phyloP scores from a whole-genome alignment of 2,797 vertebrate genomes.

The Xenops minutus region DNA sequence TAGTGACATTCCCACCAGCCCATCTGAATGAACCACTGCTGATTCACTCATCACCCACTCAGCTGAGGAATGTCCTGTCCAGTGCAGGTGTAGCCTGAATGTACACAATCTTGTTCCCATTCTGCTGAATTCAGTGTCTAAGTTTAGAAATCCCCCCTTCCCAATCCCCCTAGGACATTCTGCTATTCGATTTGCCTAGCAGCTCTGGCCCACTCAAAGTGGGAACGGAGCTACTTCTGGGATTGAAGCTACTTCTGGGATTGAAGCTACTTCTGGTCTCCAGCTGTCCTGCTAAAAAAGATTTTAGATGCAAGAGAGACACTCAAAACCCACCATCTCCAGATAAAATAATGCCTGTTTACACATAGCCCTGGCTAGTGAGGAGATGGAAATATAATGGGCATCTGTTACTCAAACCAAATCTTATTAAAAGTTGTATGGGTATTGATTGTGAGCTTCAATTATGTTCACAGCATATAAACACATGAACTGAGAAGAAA shows the following conservation, averaged over 20 bases:
- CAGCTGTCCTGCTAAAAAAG: background rate
- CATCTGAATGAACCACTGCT: background rate
- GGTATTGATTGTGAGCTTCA: background rate
- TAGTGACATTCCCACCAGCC: background rate
- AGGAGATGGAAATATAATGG: background rate
- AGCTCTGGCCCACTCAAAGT: background rate
- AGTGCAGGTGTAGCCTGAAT: background rate
- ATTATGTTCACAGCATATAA: background rate
- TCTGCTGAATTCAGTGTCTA: background rate
- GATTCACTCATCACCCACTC: rapidly evolving
- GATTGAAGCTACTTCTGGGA: background rate
- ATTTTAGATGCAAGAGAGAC: background rate
- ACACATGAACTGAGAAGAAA: background rate
- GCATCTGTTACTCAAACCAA: background rate
- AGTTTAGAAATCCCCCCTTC: background rate
- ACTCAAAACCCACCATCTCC: background rate
- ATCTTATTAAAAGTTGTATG: background rate
- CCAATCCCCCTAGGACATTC: background rate
- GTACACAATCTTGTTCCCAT: rapidly evolving
- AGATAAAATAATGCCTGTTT: background rate
- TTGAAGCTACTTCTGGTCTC: background rate
- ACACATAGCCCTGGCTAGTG: background rate
- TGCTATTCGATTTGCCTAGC: background rate
- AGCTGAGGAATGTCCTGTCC: background rate
- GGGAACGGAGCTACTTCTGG: background rate